Evolutionary conservation across 2,797 vertebrate species (phyloP).

Genomic region (Gastrophryne carolinensis): DNA sequence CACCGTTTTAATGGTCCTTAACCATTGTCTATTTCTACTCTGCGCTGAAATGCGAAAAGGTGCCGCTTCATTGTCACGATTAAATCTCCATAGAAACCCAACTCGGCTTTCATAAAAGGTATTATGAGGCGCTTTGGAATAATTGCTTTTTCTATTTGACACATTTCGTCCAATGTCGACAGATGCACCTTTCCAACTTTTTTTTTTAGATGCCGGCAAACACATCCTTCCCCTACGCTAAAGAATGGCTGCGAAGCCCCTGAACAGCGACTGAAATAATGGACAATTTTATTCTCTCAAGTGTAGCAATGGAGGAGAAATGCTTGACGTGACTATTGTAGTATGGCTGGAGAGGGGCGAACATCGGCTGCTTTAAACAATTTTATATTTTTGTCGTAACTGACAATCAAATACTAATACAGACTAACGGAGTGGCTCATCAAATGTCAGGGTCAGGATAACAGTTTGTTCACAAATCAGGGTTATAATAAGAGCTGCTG

Average conservation of each 20-base stretch:
- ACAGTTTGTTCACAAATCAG: too few relatives aligned
- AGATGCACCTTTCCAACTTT: not conserved
- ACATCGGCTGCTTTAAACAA: not conserved
- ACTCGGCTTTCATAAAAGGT: not conserved
- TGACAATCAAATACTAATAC: too few relatives aligned
- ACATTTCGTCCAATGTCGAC: not conserved
- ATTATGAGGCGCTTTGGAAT: not conserved
- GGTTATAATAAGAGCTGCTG: too few relatives aligned
- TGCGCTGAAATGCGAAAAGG: not conserved
- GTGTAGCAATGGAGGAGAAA: not conserved
- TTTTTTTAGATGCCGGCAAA: not conserved
- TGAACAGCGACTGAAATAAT: not conserved
- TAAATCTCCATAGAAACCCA: conserved; percentile 5
- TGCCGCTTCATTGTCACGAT: not conserved
- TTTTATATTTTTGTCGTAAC: not conserved
- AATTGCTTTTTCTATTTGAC: not conserved
- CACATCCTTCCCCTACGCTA: not conserved
- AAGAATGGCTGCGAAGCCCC: not conserved
- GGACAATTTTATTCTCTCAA: not conserved
- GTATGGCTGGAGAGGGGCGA: not conserved
- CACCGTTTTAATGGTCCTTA: not conserved
- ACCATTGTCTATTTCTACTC: not conserved
- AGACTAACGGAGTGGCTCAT: too few relatives aligned
- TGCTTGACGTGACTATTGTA: not conserved
- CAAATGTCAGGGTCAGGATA: too few relatives aligned